These are phyloP conservation scores for Formica selysi DNA, from an alignment of 1,140 invertebrate genomes.

Conservation along the genomic window DNA sequence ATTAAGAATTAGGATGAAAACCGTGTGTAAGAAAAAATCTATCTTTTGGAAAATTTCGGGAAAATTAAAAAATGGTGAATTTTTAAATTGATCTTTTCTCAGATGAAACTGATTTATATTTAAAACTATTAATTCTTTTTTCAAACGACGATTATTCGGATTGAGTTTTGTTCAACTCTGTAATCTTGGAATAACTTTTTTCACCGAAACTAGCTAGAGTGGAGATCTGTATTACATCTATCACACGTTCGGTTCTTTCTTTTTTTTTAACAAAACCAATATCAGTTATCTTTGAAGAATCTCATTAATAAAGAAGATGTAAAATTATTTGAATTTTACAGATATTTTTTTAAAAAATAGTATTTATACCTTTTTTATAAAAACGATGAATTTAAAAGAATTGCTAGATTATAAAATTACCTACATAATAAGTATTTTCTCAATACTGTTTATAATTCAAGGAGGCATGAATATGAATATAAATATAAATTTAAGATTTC, in stretches of 20 bases:
- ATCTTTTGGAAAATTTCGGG: not conserved
- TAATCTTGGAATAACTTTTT: not conserved
- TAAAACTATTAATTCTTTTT: constrained; percentile 6
- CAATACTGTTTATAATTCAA: not conserved
- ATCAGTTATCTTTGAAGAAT: not conserved
- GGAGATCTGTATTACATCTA: constrained; percentile 12
- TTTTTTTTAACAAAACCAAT: not conserved
- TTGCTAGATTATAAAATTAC: not conserved
- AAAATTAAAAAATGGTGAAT: not conserved
- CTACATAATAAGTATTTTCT: not conserved
- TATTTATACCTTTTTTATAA: not conserved
- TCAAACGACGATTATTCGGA: not conserved
- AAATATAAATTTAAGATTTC: not conserved
- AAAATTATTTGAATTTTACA: constrained; percentile 16
- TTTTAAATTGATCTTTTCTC: too few relatives aligned
- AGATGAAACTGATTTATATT: constrained; percentile 3
- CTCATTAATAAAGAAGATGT: not conserved
- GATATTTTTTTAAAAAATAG: not conserved
- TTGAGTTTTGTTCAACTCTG: not conserved
- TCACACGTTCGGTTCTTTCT: not conserved
- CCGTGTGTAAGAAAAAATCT: not conserved
- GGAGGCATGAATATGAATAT: not conserved
- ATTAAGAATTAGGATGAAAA: not conserved
- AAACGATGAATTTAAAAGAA: not conserved
- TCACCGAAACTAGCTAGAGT: not conserved